Conservation (phyloP, 2,888 invertebrate species). For the Laspeyria flexula region DNA sequence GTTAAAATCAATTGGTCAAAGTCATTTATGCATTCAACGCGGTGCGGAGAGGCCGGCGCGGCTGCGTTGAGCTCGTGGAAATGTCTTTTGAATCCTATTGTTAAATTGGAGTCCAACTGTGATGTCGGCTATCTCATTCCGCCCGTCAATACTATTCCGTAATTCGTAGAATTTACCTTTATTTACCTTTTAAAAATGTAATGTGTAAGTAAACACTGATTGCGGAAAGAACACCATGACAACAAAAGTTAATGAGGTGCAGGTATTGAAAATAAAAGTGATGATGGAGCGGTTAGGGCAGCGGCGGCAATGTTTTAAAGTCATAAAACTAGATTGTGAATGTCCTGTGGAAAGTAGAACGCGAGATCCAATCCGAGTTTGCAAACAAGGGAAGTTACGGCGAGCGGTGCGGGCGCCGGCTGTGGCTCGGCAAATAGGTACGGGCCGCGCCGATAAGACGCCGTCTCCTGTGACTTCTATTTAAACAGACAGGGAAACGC, state of each 20-base stretch:
- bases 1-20: slow-evolving; percentile 83
- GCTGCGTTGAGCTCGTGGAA: slow-evolving; percentile 54
- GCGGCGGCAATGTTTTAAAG: slow-evolving; percentile 76
- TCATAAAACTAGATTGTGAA: slow-evolving; percentile 83
- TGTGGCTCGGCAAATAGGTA: slow-evolving; percentile 75
- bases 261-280: slow-evolving; percentile 56
- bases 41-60: slow-evolving; percentile 62
- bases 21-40: slow-evolving; percentile 73
- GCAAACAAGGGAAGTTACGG: slow-evolving; percentile 85
- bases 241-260: slow-evolving; percentile 31
- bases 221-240: slow-evolving; percentile 14
- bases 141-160: slow-evolving; percentile 57
- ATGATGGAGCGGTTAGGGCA: slow-evolving; percentile 64
- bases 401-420: slow-evolving; percentile 60
- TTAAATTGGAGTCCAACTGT: slow-evolving; percentile 71
- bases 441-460: slow-evolving; percentile 79
- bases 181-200: slow-evolving; percentile 9
- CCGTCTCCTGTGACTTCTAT: slow-evolving; percentile 80
- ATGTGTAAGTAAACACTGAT: slow-evolving; percentile 22
- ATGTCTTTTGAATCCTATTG: slow-evolving; percentile 71
- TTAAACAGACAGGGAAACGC: slow-evolving; percentile 81
- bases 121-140: slow-evolving; percentile 65
- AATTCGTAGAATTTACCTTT: slow-evolving; percentile 52
- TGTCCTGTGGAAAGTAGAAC: slow-evolving; percentile 81
- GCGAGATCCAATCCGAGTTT: slow-evolving; percentile 84